These are phyloP conservation scores for Glyptemys insculpta DNA, from an alignment of 2,797 vertebrate genomes.

Conservation along the genomic window DNA sequence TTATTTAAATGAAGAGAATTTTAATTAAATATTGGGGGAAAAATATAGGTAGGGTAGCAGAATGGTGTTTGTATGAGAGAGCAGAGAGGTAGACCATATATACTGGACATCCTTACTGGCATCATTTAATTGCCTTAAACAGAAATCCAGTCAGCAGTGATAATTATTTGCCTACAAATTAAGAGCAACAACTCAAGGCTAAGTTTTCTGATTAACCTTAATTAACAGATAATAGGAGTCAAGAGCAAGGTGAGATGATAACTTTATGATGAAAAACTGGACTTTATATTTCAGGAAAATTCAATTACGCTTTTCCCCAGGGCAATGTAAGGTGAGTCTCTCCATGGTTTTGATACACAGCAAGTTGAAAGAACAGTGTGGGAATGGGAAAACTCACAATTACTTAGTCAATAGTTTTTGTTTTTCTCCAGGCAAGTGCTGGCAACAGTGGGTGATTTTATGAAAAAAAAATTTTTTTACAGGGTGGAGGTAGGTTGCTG, in stretches of 20 bases:
- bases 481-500: background rate
- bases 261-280: background rate
- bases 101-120: background rate
- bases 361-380: background rate
- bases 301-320: background rate
- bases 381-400: slow-evolving; percentile 43
- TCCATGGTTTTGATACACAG: background rate
- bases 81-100: background rate
- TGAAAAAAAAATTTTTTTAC: background rate
- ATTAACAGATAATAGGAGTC: background rate
- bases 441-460: background rate
- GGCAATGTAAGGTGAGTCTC: background rate
- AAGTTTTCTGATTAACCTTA: slow-evolving; percentile 21
- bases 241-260: background rate
- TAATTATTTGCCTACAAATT: background rate
- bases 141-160: background rate
- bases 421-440: background rate
- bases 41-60: background rate
- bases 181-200: slow-evolving; percentile 18
- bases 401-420: background rate
- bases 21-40: background rate
- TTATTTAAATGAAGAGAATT: background rate
- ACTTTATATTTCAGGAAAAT: slow-evolving; percentile 19
- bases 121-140: background rate
- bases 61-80: background rate